Base-by-base conservation (phyloP, 2,888 invertebrate genomes). In the Philhelius pedissequus region DNA sequence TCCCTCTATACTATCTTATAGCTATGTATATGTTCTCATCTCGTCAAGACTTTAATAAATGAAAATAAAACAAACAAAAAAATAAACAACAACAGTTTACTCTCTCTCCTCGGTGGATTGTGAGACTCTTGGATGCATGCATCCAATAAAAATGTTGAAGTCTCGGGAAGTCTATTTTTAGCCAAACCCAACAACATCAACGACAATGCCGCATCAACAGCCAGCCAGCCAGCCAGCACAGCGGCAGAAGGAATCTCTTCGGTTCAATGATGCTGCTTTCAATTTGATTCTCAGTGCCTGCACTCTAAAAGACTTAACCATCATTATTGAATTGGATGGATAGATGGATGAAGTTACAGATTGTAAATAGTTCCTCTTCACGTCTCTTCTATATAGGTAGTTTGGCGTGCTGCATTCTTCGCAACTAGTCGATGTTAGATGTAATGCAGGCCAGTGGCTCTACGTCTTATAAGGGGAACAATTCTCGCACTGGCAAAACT, bases 201-300 rank as follows among this genome's bases (percentile, higher is more conserved):
- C 62, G 18, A 66, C 48, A 22, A 22, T 58, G 30, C 20, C 30
- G 27, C 30, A 4, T n/a, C 22, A 6, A 1, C 0, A 8, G 48
- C 15, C 38, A 35, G 13, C 25, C 38, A 35, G 13, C 25, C n/a
- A n/a, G n/a, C n/a, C n/a, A n/a, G n/a, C n/a, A n/a, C n/a, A n/a
- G 6, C 45, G 40, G 7, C n/a, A 69, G 32, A 58, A 70, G 70
- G 80, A 84, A 79, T 84, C 84, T 68, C 79, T 62, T 54, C 71
- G 71, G 70, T 84, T 76, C 75, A 80, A 79, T 84, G 80, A 66
- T 66, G 80, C 52, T 70, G 80, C 66, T 54, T 69, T 71, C 60
- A 79, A 71, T 84, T 75, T 62, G 75, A 60, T 25, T 70, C 58
- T 43, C 22, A n/a, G 13, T 40, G 38, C 35, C 2, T 20, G 32